These are phyloP conservation scores for Leucoraja ocellata DNA, from an alignment of 2,797 vertebrate genomes.

Conservation along the genomic window DNA sequence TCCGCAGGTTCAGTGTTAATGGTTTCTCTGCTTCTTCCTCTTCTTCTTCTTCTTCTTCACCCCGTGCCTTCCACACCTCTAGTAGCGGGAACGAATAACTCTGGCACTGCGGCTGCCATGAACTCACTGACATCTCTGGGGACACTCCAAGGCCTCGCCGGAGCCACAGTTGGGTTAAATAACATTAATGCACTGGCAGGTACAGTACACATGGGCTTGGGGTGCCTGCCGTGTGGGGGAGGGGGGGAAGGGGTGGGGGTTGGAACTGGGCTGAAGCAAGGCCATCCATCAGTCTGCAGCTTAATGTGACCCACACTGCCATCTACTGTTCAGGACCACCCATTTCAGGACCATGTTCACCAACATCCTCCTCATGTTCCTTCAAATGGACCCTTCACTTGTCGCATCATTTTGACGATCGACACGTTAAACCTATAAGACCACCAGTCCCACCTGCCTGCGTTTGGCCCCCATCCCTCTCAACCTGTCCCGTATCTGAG, in stretches of 20 bases:
- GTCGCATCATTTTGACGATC: too few relatives aligned
- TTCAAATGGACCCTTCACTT: not conserved
- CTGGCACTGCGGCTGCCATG: constrained; percentile 86
- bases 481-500: too few relatives aligned
- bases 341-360: not conserved
- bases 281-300: too few relatives aligned
- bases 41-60: not conserved
- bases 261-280: not conserved
- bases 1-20: not conserved
- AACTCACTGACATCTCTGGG: constrained; percentile 96
- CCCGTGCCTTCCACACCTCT: constrained; percentile 41
- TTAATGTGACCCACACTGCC: not conserved
- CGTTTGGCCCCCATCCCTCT: too few relatives aligned
- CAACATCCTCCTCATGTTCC: not conserved
- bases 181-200: constrained; percentile 99
- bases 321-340: not conserved
- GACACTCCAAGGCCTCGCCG: constrained; percentile 93
- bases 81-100: constrained; percentile 82
- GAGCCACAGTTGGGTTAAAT: constrained; percentile 93
- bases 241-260: not conserved
- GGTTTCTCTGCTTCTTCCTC: not conserved
- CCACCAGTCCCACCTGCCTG: too few relatives aligned
- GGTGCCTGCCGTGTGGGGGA: not conserved
- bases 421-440: too few relatives aligned
- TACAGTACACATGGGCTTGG: constrained; percentile 69